Evolutionary conservation across 1,140 invertebrate species (phyloP), one percentile per base, ranked within the genome.

Genomic region (Drosophila punjabiensis): DNA sequence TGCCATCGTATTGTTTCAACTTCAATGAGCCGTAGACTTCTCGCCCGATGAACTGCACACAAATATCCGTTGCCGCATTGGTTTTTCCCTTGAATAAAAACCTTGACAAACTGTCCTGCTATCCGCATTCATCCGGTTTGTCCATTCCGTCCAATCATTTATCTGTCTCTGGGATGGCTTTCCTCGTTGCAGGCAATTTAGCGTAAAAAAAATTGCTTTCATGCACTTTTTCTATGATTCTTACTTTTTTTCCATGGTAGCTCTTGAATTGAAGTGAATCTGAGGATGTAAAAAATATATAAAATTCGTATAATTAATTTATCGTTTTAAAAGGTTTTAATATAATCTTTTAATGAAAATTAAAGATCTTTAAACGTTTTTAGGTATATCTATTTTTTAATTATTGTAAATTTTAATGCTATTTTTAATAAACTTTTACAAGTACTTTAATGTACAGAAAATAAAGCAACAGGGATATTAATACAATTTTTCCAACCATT

Each of bases 21-120:
- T 66, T 77, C 74, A 85, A 85, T 85, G 82, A 78, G 78, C 60
- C 82, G 43, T 81, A 69, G 73, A 55, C 64, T 71, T 50, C 47
- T 18, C 43, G 32, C 62, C 50, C 28, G 80, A 68, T 73, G 73
- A 76, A 60, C 39, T 76, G 43, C 60, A 65, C 61, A 75, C 61
- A 66, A 81, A 77, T 85, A 65, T 69, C 62, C 55, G 56, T 45
- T 24, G 70, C n/a, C 63, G 28, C 5, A 37, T 55, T 33, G 58
- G 41, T 30, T 56, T 53, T 52, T 68, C 20, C 48, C 28, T 37
- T 48, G 24, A 18, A 64, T 33, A 75, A 76, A 76, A 65, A 66
- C 52, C 43, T 37, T 74, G 68, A 74, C 50, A 74, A 74, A 76
- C 33, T 63, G 32, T 63, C 33, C 48, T n/a, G 33, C 53, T 61